Evolutionary conservation across 2,797 vertebrate genomes (phyloP).

Genomic region (Mormyrops attenuatus): DNA sequence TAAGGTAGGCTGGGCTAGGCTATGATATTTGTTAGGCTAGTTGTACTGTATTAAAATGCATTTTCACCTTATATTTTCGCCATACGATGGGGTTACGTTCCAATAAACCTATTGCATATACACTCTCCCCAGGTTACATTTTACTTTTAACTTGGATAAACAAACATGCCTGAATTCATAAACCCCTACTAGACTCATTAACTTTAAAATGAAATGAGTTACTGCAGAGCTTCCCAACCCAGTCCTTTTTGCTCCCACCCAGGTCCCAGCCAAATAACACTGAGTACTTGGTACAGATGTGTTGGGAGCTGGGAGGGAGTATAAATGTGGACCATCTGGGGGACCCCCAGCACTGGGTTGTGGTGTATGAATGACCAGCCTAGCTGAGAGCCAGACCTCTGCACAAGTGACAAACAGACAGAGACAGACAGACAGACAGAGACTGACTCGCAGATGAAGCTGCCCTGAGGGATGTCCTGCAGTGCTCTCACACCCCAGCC

Average conservation of each 20-base stretch:
- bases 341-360: neutral
- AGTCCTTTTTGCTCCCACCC: neutral
- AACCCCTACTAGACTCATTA: neutral
- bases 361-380: neutral
- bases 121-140: neutral
- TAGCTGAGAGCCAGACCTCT: neutral
- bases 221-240: neutral
- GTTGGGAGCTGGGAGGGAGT: neutral
- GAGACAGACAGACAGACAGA: neutral
- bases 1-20: no score
- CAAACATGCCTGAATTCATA: neutral
- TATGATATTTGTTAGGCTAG: no score
- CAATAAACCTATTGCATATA: no score
- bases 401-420: neutral
- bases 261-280: neutral
- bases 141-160: neutral
- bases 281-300: neutral
- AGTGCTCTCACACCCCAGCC: slow-evolving; percentile 86
- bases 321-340: neutral
- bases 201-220: neutral
- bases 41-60: no score
- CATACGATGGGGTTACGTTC: no score
- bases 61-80: no score
- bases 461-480: slow-evolving; percentile 85
- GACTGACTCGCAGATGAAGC: slow-evolving; percentile 87